A percentile compares a stretch with the other conserved stretches of the same genome.
phyloP scores from a whole-genome alignment of 2,888 invertebrate genomes.

The Chaetogeoica ovagalla region DNA sequence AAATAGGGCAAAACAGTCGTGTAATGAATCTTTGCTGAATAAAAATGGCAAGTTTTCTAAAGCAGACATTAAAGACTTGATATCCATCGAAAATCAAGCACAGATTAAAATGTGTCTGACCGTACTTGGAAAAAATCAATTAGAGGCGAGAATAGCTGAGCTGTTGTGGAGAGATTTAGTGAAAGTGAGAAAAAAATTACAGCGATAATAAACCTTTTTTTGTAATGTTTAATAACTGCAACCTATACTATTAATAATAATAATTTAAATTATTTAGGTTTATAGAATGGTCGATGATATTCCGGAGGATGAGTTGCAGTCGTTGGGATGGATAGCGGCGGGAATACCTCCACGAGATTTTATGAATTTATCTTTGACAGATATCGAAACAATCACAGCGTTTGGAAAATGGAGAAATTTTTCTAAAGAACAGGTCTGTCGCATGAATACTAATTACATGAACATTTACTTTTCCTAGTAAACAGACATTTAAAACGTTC shows the following conservation, averaged over 20 bases:
- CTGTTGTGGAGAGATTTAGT: slow-evolving; percentile 38
- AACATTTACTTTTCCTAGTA: no score
- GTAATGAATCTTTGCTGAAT: neutral
- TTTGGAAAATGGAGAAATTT: slow-evolving; percentile 64
- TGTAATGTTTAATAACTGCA: neutral
- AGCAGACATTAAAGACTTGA: slow-evolving; percentile 14
- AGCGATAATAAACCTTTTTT: neutral
- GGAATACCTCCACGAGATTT: slow-evolving; percentile 63
- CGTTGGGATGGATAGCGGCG: slow-evolving; percentile 62
- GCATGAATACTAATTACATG: neutral
- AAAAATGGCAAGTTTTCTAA: slow-evolving; percentile 17
- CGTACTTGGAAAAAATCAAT: slow-evolving; percentile 17
- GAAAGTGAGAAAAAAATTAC: slow-evolving; percentile 2
- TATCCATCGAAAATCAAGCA: slow-evolving; percentile 10
- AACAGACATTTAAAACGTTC: neutral
- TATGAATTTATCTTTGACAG: slow-evolving; percentile 63
- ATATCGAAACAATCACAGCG: slow-evolving; percentile 64
- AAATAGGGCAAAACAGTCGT: neutral
- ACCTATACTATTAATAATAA: neutral
- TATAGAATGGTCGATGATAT: slow-evolving; percentile 60
- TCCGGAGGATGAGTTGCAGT: slow-evolving; percentile 61
- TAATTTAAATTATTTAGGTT: slow-evolving; percentile 52
- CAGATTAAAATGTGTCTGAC: slow-evolving; percentile 41
- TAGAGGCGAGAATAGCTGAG: slow-evolving; percentile 15
- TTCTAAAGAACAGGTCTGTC: slow-evolving; percentile 59